phyloP scores from a whole-genome alignment of 2,113 vertebrate species.

The Pollachius pollachius region DNA sequence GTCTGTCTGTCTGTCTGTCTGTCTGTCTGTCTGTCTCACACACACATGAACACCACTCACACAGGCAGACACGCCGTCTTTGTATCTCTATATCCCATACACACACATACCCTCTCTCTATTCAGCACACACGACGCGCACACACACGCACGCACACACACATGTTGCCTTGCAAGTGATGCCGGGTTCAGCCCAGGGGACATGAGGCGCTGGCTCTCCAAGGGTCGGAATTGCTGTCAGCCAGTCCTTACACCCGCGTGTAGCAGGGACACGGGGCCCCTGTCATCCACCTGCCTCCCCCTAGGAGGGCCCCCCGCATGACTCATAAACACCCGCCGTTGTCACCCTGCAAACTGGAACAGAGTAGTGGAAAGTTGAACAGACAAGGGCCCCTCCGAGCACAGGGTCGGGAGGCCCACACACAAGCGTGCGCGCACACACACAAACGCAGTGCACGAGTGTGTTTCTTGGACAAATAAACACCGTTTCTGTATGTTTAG shows the following conservation, averaged over 20 bases:
- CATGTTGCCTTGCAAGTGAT: too few relatives aligned
- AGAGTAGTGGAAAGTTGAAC: conserved; percentile 44
- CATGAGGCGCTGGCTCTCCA: conserved; percentile 40
- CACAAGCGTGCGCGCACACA: too few relatives aligned
- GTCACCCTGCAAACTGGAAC: conserved; percentile 41
- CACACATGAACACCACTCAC: too few relatives aligned
- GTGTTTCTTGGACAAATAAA: too few relatives aligned
- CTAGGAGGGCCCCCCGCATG: conserved; percentile 38
- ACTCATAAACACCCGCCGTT: conserved; percentile 35
- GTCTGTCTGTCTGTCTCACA: background rate
- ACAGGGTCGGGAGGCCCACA: too few relatives aligned
- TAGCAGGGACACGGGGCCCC: conserved; percentile 43
- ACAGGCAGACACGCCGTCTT: too few relatives aligned
- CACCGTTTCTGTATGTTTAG: too few relatives aligned
- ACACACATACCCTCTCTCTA: background rate
- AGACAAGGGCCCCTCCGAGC: background rate
- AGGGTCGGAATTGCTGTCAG: conserved; percentile 67
- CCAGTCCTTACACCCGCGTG: conserved; percentile 47
- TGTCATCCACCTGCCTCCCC: conserved; percentile 50
- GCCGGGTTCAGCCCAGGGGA: conserved; percentile 7
- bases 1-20: too few relatives aligned
- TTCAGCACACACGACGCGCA: too few relatives aligned
- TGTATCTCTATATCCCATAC: conserved; percentile 1
- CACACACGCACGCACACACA: too few relatives aligned
- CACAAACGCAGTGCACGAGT: too few relatives aligned